Conservation (phyloP, 64 coral and sea anemone genomes). For the Trachythela sp. region DNA sequence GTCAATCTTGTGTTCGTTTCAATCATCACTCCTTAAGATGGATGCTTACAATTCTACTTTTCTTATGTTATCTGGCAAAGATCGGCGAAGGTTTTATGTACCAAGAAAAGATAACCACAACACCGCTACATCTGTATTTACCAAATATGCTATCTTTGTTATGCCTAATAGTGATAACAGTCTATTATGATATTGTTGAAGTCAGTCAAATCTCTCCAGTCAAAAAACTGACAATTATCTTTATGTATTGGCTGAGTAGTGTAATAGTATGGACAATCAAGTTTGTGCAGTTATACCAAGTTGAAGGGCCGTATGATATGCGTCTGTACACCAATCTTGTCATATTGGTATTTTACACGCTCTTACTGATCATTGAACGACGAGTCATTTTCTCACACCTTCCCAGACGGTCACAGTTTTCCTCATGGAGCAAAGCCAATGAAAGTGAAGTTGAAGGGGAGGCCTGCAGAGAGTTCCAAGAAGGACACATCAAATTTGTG, state of each 20-base stretch:
- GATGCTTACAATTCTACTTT: neutral
- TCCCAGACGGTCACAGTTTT: neutral
- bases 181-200: constrained; percentile 2
- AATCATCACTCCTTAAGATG: neutral
- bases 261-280: neutral
- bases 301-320: neutral
- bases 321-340: neutral
- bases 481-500: neutral
- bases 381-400: neutral
- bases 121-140: neutral
- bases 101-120: neutral
- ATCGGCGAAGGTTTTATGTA: neutral
- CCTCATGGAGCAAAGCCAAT: neutral
- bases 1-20: neutral
- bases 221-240: neutral
- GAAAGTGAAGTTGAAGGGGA: neutral
- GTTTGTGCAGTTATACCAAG: neutral
- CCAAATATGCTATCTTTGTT: neutral
- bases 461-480: neutral
- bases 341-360: neutral
- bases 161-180: neutral
- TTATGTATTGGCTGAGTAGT: neutral
- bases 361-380: neutral
- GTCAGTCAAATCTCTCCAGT: neutral
- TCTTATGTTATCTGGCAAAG: neutral